Evolutionary conservation across 2,113 vertebrate species (phyloP).

Genomic region (Calidris pugnax): DNA sequence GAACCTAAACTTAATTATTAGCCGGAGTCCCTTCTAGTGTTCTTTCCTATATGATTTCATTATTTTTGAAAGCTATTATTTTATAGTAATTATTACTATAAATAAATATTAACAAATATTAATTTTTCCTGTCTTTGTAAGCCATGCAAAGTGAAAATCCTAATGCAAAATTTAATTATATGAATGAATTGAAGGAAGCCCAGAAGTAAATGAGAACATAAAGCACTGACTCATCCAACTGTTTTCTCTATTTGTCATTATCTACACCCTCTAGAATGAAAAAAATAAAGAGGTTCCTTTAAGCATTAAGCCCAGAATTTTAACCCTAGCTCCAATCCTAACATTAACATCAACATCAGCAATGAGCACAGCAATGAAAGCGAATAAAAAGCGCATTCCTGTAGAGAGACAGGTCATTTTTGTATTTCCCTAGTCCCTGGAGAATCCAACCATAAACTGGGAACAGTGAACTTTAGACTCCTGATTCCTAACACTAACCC

Average conservation of each 20-base stretch:
- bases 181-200: background rate
- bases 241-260: background rate
- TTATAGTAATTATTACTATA: background rate
- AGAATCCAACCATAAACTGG: background rate
- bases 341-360: background rate
- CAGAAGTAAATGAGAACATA: background rate
- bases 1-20: background rate
- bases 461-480: background rate
- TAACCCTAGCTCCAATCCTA: background rate
- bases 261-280: background rate
- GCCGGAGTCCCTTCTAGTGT: background rate
- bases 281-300: background rate
- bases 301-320: background rate
- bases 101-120: background rate
- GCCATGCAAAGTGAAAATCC: background rate
- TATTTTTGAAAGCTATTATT: background rate
- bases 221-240: background rate
- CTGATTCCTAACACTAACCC: background rate
- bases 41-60: background rate
- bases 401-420: rapidly evolving
- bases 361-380: background rate
- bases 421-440: background rate
- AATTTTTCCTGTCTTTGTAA: background rate
- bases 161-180: background rate
- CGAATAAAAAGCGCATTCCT: background rate